phyloP scores from a whole-genome alignment of 1,140 invertebrate genomes.

The Pectinophora gossypiella region DNA sequence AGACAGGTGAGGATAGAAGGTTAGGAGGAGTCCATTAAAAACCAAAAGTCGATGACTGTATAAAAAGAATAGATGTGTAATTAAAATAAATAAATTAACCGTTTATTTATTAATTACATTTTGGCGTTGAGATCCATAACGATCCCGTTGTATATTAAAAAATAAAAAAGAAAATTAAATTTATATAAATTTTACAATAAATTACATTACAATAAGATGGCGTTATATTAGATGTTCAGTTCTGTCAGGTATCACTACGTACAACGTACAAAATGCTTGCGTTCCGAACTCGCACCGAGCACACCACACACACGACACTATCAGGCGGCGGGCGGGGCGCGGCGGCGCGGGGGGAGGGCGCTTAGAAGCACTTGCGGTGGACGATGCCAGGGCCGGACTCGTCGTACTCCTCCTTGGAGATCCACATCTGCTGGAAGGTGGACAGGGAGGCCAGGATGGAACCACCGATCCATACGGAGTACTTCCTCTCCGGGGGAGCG shows the following conservation, averaged over 20 bases:
- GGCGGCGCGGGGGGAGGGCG: conserved; percentile 36
- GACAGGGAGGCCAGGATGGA: conserved; percentile 91
- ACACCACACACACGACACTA: conserved; percentile 60
- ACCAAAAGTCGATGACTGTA: conserved; percentile 63
- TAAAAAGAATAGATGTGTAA: conserved; percentile 73
- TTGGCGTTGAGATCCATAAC: conserved; percentile 71
- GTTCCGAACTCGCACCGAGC: conserved; percentile 47
- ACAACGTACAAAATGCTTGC: conserved; percentile 68
- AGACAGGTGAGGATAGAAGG: conserved; percentile 13
- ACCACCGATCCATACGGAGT: conserved; percentile 94
- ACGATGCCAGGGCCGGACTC: conserved; percentile 94
- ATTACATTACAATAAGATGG: conserved; percentile 71
- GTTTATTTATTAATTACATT: conserved; percentile 75
- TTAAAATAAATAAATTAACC: conserved; percentile 75
- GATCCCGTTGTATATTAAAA: conserved; percentile 69
- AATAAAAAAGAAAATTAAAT: conserved; percentile 74
- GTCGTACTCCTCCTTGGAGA: conserved; percentile 94
- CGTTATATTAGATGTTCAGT: conserved; percentile 73
- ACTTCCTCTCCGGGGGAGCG: conserved; percentile 93
- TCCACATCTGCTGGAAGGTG: conserved; percentile 97
- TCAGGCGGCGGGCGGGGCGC: conserved; percentile 35
- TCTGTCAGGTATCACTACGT: conserved; percentile 73
- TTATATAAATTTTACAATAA: conserved; percentile 76
- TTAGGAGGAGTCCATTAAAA: conserved; percentile 38
- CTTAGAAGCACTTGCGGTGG: conserved; percentile 96